These are phyloP conservation scores for Lasioglossum malachurum DNA, from an alignment of 2,888 invertebrate genomes.

Conservation along the genomic window DNA sequence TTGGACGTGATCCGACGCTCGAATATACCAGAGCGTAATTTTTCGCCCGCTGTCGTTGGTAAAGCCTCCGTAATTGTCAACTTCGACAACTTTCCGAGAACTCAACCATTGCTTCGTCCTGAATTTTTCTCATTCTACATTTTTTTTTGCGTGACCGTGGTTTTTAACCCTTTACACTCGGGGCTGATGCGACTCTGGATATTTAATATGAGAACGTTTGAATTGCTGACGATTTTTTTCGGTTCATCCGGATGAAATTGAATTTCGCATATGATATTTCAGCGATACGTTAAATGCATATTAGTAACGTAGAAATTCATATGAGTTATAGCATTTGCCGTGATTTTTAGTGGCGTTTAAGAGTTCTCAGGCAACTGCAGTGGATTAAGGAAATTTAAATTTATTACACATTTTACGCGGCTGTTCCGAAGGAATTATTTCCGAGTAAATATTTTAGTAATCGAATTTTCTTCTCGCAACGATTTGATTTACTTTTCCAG, in stretches of 20 bases:
- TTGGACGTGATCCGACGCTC: neutral
- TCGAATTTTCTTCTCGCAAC: too few species aligned
- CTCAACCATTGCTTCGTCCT: neutral
- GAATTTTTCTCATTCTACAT: neutral
- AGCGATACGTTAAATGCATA: neutral
- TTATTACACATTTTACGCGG: neutral
- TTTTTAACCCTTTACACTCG: neutral
- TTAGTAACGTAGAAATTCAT: neutral
- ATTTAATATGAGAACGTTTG: neutral
- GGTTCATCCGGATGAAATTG: neutral
- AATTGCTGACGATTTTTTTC: neutral
- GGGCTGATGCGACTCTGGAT: neutral
- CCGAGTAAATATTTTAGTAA: too few species aligned
- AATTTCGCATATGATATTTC: neutral
- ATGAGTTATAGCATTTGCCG: neutral
- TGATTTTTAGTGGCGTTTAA: neutral
- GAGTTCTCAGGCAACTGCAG: neutral
- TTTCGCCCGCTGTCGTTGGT: neutral
- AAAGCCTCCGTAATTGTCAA: neutral
- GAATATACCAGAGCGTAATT: neutral
- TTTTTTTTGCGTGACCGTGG: neutral
- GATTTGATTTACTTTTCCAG: too few species aligned
- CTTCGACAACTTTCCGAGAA: neutral
- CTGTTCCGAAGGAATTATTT: neutral
- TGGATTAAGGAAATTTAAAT: too few species aligned